These are phyloP conservation scores for Tapera naevia DNA, from an alignment of 2,797 vertebrate genomes.

Conservation along the genomic window DNA sequence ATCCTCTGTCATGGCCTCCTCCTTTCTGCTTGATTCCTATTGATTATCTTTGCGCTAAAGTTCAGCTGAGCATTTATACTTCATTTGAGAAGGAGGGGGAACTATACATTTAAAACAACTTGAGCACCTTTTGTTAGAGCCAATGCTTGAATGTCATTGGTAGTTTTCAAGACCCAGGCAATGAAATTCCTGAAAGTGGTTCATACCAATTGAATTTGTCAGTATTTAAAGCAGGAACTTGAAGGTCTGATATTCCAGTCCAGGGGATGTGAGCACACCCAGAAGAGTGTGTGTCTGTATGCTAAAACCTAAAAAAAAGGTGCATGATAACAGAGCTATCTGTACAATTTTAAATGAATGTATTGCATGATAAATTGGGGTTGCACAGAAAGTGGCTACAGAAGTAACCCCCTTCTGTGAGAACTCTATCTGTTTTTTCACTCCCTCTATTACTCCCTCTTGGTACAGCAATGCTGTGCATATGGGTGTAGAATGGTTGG, in stretches of 20 bases:
- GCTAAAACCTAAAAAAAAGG: neutral
- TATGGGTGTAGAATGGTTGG: neutral
- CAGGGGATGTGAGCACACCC: neutral
- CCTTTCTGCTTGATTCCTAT: constrained; percentile 11
- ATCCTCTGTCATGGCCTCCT: neutral
- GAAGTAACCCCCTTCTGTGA: neutral
- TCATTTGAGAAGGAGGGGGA: constrained; percentile 3
- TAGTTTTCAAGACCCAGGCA: neutral
- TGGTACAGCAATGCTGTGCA: neutral
- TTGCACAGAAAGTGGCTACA: neutral
- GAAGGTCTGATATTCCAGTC: neutral
- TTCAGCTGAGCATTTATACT: constrained; percentile 44
- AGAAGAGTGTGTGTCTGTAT: neutral
- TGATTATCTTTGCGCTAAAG: constrained; percentile 35
- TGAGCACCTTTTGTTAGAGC: neutral
- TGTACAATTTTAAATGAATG: neutral
- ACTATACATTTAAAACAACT: constrained; percentile 11
- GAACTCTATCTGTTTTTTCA: neutral
- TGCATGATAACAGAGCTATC: neutral
- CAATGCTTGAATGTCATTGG: neutral
- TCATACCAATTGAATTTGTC: constrained; percentile 44
- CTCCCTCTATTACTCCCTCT: neutral
- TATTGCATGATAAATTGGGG: neutral
- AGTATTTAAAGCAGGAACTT: constrained; percentile 9
- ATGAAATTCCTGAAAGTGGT: constrained; percentile 11